Base-by-base conservation (phyloP, 2,888 invertebrate species). In the Melanchra persicariae region DNA sequence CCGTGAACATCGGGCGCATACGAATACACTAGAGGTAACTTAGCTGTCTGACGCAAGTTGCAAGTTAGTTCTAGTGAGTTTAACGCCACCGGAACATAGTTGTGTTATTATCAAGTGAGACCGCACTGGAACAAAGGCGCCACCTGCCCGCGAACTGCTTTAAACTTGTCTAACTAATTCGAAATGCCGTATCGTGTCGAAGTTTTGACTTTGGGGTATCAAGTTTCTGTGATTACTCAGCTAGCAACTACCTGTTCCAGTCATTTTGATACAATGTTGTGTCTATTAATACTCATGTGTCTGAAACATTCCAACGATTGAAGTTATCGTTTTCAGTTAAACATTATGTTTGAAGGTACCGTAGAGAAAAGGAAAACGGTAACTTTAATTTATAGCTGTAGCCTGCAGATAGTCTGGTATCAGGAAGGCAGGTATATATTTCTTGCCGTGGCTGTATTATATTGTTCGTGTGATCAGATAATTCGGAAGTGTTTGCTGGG, bases 51-150 rank as follows among this genome's bases (percentile, higher is more conserved):
- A 81, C 82, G 66, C 77, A 90, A 91, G 87, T 91, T 80, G 84
- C 73, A 90, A 91, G 88, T 91, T 83, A 87, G 85, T 89, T 89
- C 73, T 83, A 79, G 64, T 57, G 79, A 87, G 87, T 88, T 87
- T 72, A 79, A 62, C 67, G 63, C 70, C 40, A 79, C 80, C 81
- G 73, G 87, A 89, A 90, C 89, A 90, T 89, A 91, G 89, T 92
- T 89, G 87, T 89, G 87, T 89, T 91, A 91, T 91, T 92, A 91
- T 91, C 90, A 90, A 83, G 89, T 88, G 88, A 87, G 78, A 84
- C 88, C 88, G 84, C 86, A 87, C 79, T 84, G 85, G 87, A 90
- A 92, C 91, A 91, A 91, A 89, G 88, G 89, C 86, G 76, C 87
- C 90, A 91, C 89, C 91, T 92, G 89, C 85, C 87, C 81, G 80